Base-by-base conservation (phyloP, 2,113 vertebrate genomes). In the Orycteropus afer region DNA sequence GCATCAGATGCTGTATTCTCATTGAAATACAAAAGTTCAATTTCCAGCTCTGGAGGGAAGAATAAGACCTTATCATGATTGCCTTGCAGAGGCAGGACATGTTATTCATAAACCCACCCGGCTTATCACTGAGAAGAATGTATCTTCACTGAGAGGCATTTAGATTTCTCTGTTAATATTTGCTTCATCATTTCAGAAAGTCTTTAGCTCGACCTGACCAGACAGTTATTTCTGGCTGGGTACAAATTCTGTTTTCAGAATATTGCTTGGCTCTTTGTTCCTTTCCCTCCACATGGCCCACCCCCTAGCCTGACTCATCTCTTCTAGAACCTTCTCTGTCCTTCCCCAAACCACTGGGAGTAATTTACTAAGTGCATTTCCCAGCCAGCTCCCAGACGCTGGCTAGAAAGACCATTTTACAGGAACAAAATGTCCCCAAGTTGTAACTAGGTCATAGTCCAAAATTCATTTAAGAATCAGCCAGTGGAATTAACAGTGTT, bases 321-420 rank as follows among this genome's bases (percentile, higher is more conserved):
- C 84, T 95, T 97, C 91, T 95, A 96, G 96, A 97, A 96, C 77
- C 51, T 94, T 96, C 96, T 6, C 47, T 86, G 91, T 85, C 95
- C 95, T 97, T 96, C 73, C 61, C 20, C 86, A 96, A 94, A 90
- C 91, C 92, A 95, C 74, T 22, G 82, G 86, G 82, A 95, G 63
- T 95, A 92, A 97, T 96, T 97, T 92, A 83, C 90, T 93, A 93
- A 97, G 57, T 95, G 94, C 78, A 76, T 97, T 96, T 95, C 55
- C 94, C 91, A 96, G 94, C 74, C 91, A 91, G 91, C 55, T 93
- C 45, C 78, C 91, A 91, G 90, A 90, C 27, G 2, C 59, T 86
- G 95, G 95, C 96, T 95, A 61, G 61, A 95, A 96, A 95, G 85
- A 73, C 82, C 86, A 80, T 97, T 96, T 96, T 96, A 97, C 65